A percentile compares a stretch with the other conserved stretches of the same genome.
phyloP scores from a whole-genome alignment of 2,113 vertebrate species.

The Pseudopodoces humilis region DNA sequence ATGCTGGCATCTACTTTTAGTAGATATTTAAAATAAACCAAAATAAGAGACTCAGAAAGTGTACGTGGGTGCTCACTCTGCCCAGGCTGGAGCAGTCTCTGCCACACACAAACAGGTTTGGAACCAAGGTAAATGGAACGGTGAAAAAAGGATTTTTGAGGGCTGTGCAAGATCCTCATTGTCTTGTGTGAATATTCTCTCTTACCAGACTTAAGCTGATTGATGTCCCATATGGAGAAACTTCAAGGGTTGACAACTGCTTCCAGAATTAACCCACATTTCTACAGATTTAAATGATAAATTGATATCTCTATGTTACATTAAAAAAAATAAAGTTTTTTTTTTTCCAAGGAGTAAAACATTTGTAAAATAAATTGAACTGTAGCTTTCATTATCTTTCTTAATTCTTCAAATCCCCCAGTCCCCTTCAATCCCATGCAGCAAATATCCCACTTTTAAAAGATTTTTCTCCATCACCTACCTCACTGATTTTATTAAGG shows the following conservation, averaged over 20 bases:
- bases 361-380: not conserved
- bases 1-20: not conserved
- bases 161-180: not conserved
- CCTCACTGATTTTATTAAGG: not conserved
- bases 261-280: not conserved
- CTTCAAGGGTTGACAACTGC: not conserved
- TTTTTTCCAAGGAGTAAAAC: not conserved
- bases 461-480: not conserved
- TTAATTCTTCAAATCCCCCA: not conserved
- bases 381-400: not conserved
- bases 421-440: not conserved
- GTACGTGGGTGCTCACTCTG: fast-evolving
- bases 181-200: not conserved
- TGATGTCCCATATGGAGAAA: slow-evolving; percentile 4
- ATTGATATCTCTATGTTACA: not conserved
- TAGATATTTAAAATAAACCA: not conserved
- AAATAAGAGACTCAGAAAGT: not conserved
- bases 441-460: not conserved
- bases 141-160: not conserved
- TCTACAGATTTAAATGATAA: not conserved
- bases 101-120: fast-evolving
- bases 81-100: not conserved
- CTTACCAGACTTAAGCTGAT: not conserved
- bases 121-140: not conserved
- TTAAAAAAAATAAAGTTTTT: slow-evolving; percentile 4